Evolutionary conservation across 2,113 vertebrate species (phyloP).

Genomic region (Pantherophis guttatus): DNA sequence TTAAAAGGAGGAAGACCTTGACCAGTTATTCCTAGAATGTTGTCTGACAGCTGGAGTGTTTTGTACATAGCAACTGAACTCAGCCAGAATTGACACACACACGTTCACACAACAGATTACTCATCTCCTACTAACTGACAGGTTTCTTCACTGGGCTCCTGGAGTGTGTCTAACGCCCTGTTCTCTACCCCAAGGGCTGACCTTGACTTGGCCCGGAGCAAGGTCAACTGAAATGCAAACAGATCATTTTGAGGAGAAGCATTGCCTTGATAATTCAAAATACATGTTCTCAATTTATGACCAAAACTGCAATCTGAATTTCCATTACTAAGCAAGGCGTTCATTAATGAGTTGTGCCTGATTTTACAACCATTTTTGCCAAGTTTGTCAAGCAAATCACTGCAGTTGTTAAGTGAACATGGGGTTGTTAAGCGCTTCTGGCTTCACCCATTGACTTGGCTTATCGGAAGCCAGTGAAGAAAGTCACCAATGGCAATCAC

Average conservation of each 20-base stretch:
- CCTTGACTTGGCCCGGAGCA: neutral
- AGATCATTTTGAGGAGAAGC: neutral
- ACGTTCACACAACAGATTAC: conserved; percentile 35
- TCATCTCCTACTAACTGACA: conserved; percentile 46
- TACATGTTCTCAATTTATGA: no score
- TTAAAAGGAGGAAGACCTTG: conserved; percentile 48
- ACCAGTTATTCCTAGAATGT: conserved; percentile 62
- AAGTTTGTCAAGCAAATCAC: no score
- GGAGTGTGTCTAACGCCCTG: conserved; percentile 1
- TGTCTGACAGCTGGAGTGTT: conserved; percentile 47
- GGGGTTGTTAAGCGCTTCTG: no score
- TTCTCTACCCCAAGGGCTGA: conserved; percentile 16
- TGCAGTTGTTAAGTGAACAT: no score
- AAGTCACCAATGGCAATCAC: no score
- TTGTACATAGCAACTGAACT: conserved; percentile 66
- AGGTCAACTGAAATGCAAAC: neutral
- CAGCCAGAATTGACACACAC: conserved; percentile 46
- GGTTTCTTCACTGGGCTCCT: conserved; percentile 36
- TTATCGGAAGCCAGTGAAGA: no score
- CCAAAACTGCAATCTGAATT: no score
- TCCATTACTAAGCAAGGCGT: no score
- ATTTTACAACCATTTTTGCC: no score
- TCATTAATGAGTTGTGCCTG: no score
- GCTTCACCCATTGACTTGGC: no score
- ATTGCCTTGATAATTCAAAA: neutral